Base-by-base conservation (phyloP, 92 coral and sea anemone genomes). In the Zoanthus sociatus region DNA sequence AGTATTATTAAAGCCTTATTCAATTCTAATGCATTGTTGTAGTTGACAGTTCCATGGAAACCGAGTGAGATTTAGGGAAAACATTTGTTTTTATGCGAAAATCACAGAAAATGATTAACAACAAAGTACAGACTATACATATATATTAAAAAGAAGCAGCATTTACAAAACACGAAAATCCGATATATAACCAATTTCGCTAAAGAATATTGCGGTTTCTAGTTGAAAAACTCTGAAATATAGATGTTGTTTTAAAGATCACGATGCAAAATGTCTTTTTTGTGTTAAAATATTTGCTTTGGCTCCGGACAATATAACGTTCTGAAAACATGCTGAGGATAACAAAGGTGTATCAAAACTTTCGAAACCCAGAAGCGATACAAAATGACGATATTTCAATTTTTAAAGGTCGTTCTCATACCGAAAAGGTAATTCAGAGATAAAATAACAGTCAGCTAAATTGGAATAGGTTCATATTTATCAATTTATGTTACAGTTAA, bases 281-380 rank as follows among this genome's bases (percentile, higher is more conserved):
- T 83, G 86, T 83, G 79, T 83, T 45, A 83, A 82, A 69, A 82
- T 90, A 90, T 87, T 73, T 87, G 82, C 87, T 47, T 83, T 79
- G 79, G 88, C 33, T 44, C 26, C 1, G 86, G 85, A 82, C 93
- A 87, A 87, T 90, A 69, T 87, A 76, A 69, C 51, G 84, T 83
- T 87, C 69, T 68, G 81, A 90, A 78, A 90, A 76, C 93, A 90
- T 83, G 88, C 93, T 90, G 93, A 54, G 93, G 91, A 20, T 9
- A 87, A 90, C 90, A 90, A 87, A 90, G 83, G 93, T 90, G 69
- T 69, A 83, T 76, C 85, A 67, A 83, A 83, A 76, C 90, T 75
- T 30, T 73, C 64, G 82, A 70, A 75, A 87, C 50, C 44, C 68
- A 74, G 20, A 64, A 81, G 50, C 50, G 85, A 60, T 81, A 47